Evolutionary conservation across 2,113 vertebrate genomes (phyloP), one percentile per base, ranked within the genome.

Genomic region (Notiomystis cincta): DNA sequence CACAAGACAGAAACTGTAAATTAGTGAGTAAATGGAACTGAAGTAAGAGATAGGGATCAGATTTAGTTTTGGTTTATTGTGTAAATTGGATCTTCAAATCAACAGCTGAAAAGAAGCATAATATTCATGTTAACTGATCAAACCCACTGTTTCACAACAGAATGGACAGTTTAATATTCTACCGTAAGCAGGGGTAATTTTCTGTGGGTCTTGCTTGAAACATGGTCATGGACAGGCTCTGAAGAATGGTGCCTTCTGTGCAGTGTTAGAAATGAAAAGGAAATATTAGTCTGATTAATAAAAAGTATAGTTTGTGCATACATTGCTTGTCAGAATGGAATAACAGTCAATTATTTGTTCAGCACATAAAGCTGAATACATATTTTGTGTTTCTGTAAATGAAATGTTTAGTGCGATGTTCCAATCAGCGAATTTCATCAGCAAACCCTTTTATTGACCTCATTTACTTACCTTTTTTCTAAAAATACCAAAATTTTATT

Each of bases 361-460:
- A 54, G 9, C 18, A 10, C 0, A 4, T 21, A 89, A 45, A 12
- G 10, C 14, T 70, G 27, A 66, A 50, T 58, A 9, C 0, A 0
- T 71, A n/a, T 80, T 51, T 85, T 23, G 4, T 17, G 6, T 70
- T 83, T 89, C n/a, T 66, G 0, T 56, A 75, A 51, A 20, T 66
- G 35, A 23, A 57, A 48, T 24, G 10, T 75, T 64, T 7, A 53
- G 3, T 0, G 6, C 16, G 14, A 47, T 31, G 40, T 28, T 86
- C 40, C 4, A 5, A 13, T 65, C 58, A 60, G 13, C 11, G 71
- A 53, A 25, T 72, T 92, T 69, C 3, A 48, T 47, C 13, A 50
- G 22, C 2, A 23, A 69, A 5, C 15, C 9, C 13, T 76, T 40
- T 76, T 53, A 69, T 42, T 87, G 25, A 42, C 35, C 16, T 81